A percentile compares a stretch with the other conserved stretches of the same genome.
Conservation (phyloP, 2,888 invertebrate genomes). For the Ceraclea dissimilis region DNA sequence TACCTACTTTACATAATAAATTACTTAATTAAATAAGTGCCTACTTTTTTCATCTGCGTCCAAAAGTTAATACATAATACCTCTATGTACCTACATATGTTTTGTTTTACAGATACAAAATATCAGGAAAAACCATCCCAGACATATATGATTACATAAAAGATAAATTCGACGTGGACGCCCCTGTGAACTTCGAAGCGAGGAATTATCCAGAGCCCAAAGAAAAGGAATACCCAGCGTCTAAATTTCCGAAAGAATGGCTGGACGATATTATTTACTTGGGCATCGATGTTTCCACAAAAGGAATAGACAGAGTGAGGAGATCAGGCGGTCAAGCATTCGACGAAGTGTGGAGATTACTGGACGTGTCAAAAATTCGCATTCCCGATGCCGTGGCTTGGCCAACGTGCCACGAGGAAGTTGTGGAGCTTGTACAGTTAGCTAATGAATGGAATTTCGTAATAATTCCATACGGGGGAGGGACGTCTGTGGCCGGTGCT, state of each 20-base stretch:
- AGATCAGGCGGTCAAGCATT: slow-evolving; percentile 91
- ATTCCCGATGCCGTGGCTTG: slow-evolving; percentile 93
- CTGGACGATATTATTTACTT: slow-evolving; percentile 42
- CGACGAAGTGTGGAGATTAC: slow-evolving; percentile 75
- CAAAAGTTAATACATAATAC: too few relatives aligned
- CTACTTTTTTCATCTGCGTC: too few relatives aligned
- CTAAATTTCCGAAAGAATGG: slow-evolving; percentile 46
- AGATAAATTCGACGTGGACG: slow-evolving; percentile 56
- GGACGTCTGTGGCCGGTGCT: slow-evolving; percentile 86
- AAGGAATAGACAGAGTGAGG: slow-evolving; percentile 69
- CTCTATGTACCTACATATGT: too few relatives aligned
- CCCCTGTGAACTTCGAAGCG: background rate
- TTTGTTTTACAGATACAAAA: slow-evolving; percentile 57
- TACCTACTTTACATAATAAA: too few relatives aligned
- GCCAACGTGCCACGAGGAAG: slow-evolving; percentile 81
- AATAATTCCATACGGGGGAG: slow-evolving; percentile 91
- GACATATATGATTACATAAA: slow-evolving; percentile 74
- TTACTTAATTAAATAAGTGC: too few relatives aligned
- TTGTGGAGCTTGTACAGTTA: slow-evolving; percentile 66
- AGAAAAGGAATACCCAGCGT: slow-evolving; percentile 33
- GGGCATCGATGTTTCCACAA: slow-evolving; percentile 50
- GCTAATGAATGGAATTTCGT: slow-evolving; percentile 70
- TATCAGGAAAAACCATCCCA: slow-evolving; percentile 66
- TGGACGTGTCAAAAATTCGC: slow-evolving; percentile 67
- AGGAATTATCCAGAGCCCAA: background rate